A percentile compares a stretch with the other conserved stretches of the same genome.
These are phyloP conservation scores for Atta colombica DNA, from an alignment of 1,140 invertebrate genomes.

Conservation along the genomic window DNA sequence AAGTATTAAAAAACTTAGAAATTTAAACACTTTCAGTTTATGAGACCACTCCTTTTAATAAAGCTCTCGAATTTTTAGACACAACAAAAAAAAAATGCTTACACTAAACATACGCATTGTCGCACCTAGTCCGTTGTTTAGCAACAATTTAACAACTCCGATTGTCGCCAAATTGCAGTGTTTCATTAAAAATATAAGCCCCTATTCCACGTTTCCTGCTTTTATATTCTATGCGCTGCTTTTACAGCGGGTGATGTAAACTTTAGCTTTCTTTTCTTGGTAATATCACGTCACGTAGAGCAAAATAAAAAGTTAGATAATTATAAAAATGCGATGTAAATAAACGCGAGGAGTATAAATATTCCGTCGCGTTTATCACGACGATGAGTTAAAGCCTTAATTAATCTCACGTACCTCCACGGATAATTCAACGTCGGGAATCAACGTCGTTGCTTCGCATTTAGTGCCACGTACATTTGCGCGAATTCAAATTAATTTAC, in stretches of 20 bases:
- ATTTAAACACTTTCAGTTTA: no score
- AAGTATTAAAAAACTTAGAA: no score
- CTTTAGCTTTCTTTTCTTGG: neutral
- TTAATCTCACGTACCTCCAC: neutral
- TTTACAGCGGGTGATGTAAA: neutral
- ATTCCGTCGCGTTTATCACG: neutral
- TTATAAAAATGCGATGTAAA: neutral
- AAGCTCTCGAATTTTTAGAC: no score
- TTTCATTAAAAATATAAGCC: no score
- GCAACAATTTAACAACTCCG: no score
- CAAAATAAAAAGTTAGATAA: neutral
- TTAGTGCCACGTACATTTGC: neutral
- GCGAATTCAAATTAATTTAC: constrained; percentile 6
- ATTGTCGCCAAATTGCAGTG: no score
- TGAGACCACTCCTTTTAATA: no score
- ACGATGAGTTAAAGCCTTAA: constrained; percentile 16
- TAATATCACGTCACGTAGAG: neutral
- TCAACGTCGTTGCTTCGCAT: constrained; percentile 18
- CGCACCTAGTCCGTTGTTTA: no score
- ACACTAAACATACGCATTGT: no score
- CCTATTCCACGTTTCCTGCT: no score
- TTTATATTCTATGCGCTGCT: neutral
- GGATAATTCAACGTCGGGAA: constrained; percentile 26
- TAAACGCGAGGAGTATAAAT: neutral
- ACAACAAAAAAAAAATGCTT: no score